A percentile compares a stretch with the other conserved stretches of the same genome.
Evolutionary conservation across 2,113 vertebrate genomes (phyloP).

Genomic region (Indicator maculatus): DNA sequence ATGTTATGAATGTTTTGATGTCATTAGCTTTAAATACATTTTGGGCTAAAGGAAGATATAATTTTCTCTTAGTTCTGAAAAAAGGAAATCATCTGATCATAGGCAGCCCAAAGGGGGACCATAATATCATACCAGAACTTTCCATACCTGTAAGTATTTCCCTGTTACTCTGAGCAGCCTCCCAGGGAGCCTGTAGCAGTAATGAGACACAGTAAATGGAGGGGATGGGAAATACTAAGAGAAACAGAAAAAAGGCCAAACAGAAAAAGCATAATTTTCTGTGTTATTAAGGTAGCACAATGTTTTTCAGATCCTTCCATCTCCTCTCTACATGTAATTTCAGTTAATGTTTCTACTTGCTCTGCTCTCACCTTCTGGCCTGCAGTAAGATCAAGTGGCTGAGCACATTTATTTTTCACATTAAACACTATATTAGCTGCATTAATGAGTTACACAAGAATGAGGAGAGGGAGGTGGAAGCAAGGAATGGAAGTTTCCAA

Average conservation of each 20-base stretch:
- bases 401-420: background rate
- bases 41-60: background rate
- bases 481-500: background rate
- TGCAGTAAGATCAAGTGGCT: background rate
- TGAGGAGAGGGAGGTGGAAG: background rate
- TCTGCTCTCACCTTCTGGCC: background rate
- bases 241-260: background rate
- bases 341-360: background rate
- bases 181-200: background rate
- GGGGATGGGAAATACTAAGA: no score
- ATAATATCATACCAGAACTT: background rate
- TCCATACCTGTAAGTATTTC: background rate
- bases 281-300: background rate
- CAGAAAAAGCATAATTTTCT: background rate
- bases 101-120: background rate
- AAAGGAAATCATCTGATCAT: background rate
- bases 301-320: background rate
- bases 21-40: background rate
- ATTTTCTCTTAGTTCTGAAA: background rate
- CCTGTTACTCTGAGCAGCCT: background rate
- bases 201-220: background rate
- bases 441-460: background rate
- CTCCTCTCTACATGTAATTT: fast-evolving
- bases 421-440: background rate
- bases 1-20: background rate